Base-by-base conservation (phyloP, 2,797 vertebrate species). In the Sternarchorhynchus goeldii region DNA sequence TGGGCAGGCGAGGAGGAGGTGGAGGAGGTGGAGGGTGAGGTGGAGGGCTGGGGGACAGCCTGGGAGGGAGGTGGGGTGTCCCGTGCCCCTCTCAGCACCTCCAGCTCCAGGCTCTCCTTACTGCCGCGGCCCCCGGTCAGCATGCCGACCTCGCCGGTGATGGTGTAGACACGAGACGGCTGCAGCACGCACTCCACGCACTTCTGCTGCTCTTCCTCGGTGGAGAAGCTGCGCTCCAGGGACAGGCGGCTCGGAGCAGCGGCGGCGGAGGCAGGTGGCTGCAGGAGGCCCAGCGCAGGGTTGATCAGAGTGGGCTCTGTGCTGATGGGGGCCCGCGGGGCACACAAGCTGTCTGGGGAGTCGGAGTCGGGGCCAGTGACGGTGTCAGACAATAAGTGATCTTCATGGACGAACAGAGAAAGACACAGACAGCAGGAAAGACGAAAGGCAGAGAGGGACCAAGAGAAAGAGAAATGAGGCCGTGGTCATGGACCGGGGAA, bases 341-440 rank as follows among this genome's bases (percentile, higher is more conserved):
- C 73, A 75, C 77, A 80, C 5, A 87, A 79, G 79, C 84, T 87
- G 76, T 86, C 95, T 0, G 94, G 94, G 57, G 94, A 96, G 81
- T 97, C 96, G 2, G 87, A 90, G 87, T 98, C 96, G 69, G 94
- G 94, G 77, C 94, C 95, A 1, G 94, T 90, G 87, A 93, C 93
- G 78, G 95, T 94, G 81, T 98, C 96, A 85, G 95, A 95, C 72
- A 98, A 90, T 83, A 98, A 94, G 91, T 96, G 96, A 91, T 96
- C 97, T 99, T 88, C 53, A 76, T 59, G 80, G 18, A 76, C 67
- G 25, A 6, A 82, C 31, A 82, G 73, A 77, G 59, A 85, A 20
- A 80, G 41, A 73, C 83, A 87, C 73, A 84, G 81, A 87, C 82
- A 86, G n/a, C 67, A 53, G 85, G 82, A 41, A 67, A 36, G 18